Evolutionary conservation across 2,888 invertebrate genomes (phyloP), one percentile per base, ranked within the genome.

Genomic region (Synergus laeviventris): DNA sequence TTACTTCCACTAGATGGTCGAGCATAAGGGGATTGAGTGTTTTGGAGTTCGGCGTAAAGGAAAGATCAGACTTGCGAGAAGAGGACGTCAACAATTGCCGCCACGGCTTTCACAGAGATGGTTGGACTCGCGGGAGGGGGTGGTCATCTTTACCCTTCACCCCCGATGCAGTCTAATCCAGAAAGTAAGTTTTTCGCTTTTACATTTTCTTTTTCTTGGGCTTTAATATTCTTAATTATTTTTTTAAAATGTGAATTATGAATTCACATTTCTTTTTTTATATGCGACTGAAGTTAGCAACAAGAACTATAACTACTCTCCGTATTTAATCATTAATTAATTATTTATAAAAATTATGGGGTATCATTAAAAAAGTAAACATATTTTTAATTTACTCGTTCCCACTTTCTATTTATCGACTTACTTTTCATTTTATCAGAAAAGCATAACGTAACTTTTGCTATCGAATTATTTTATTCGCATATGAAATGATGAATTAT

Each of bases 81-180:
- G 82, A 77, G 80, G 79, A 81, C 81, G 76, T 75, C 80, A 81
- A 86, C 83, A 84, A 81, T 84, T 82, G 88, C 85, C 88, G 87
- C 88, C 89, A 90, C 91, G 90, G 90, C 91, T 88, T 91, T 90
- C 85, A 90, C 91, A 82, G 91, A 91, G 87, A 94, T 94, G 93
- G 93, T 93, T 87, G 93, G 93, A 84, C 90, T 93, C 88, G 92
- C 93, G 88, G 92, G 92, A 89, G 92, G 92, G 90, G 90, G 90
- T 87, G 92, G 92, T 84, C 93, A 93, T 88, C 91, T 93, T 86
- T 93, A 93, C 91, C 92, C 92, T 85, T 89, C 91, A 87, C 92
- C 92, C 91, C 92, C 93, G 84, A 91, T 91, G 89, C 91, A 93
- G 83, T 92, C 93, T 87, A 93, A 93, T 91, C 92, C 94, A 92